Base-by-base conservation (phyloP, 2,797 vertebrate species). In the Chrysocyon brachyurus region DNA sequence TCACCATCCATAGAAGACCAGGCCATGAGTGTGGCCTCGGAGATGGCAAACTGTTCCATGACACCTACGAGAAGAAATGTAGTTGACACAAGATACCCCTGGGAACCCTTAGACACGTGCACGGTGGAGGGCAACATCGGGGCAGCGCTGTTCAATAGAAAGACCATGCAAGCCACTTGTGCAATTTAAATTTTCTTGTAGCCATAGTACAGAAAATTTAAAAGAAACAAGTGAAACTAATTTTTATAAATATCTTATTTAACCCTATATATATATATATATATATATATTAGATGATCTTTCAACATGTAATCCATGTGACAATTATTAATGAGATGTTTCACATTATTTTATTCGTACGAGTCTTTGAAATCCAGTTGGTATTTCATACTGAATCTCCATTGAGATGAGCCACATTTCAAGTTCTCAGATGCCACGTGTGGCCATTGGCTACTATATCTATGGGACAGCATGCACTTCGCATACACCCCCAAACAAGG, bases 1-100 rank as follows among this genome's bases (percentile, higher is more conserved):
- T 99, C 99, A 17, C 99, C 99, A 73, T 99, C 99, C 99, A 99
- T 99, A 83, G 99, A 99, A 33, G 99, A 99, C 99, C 99, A 99
- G 79, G 99, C 99, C 98, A 99, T 96, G 61, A 99, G 99, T 1
- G 99, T 99, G 6, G 99, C 99, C 98, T 99, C 99, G 0, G 99
- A 99, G 98, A 99, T 99, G 0, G 99, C 99, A 98, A 99, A 99
- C 96, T 99, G 99, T 97, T 99, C 99, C 99, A 99, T 99, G 97
- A 99, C 99, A 31, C 99, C 99, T 99, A 85, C 16, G 63, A 77
- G 66, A 95, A 92, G 63, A 85, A 66, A 70, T 0, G 10, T 1
- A 21, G 33, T 83, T 26, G 87, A 21, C 33, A 28, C 14, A 12
- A 73, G 61, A 24, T 28, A 24, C 14, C 31, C 36, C 77, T 0